Base-by-base conservation (phyloP, 2,113 vertebrate genomes). In the Leptobrachium leishanense region DNA sequence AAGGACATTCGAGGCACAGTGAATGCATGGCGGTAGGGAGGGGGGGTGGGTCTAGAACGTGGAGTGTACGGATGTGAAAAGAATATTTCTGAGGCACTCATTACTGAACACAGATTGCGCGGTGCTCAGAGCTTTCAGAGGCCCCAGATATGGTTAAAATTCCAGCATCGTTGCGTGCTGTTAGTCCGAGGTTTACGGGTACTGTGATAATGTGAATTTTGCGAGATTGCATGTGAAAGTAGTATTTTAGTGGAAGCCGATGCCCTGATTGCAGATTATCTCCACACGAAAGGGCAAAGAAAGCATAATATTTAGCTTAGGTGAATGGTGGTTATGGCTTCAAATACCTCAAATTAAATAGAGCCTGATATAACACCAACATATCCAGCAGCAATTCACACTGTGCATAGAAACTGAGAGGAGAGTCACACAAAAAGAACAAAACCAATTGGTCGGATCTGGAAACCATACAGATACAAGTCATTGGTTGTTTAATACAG, bases 51-150 rank as follows among this genome's bases (percentile, higher is more conserved):
- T 31, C 20, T 31, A 31, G 20, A 31, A 31, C 1, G 70, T 43
- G 70, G 53, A 72, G 57, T n/a, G 71, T 10, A 44, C 20, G 20
- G 70, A 79, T 70, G 70, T 79, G 77, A 59, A 31, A 39, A 43
- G 77, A 44, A 79, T 79, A 79, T 63, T 73, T 70, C 70, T 55
- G 70, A 73, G 70, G 63, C 39, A 46, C 70, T 79, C 77, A 73
- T 79, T 79, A 79, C 77, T 67, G 77, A 70, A 73, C 72, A 69
- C 53, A 40, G 69, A 72, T 54, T 71, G 68, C 76, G 8, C 62
- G 40, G 71, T 43, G 64, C 77, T 66, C 62, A 15, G 42, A 67
- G 73, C 59, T 70, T 67, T 79, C 57, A 79, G 46, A 79, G 44
- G 46, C 63, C 43, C 50, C 15, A 63, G 62, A 73, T 70, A 31